Evolutionary conservation across 2,888 invertebrate genomes (phyloP).

Genomic region (Pogonocherus hispidulus): DNA sequence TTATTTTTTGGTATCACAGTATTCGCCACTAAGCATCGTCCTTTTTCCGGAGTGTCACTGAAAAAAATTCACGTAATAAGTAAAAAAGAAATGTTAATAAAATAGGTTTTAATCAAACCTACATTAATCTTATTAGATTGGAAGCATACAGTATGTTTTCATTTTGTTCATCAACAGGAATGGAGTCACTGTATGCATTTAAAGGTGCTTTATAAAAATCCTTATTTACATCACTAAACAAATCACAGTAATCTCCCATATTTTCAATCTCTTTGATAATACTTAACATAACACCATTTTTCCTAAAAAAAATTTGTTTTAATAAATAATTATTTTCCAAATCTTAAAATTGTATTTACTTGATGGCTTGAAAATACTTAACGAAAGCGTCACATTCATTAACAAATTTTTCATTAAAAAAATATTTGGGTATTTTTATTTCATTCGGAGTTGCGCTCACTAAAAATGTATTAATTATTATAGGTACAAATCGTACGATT

Average conservation of each 20-base stretch:
- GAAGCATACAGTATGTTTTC: slow-evolving; percentile 39
- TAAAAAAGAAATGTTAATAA: slow-evolving; percentile 9
- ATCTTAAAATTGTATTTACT: slow-evolving; percentile 22
- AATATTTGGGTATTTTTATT: background rate
- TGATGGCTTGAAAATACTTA: slow-evolving; percentile 35
- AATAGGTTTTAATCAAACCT: slow-evolving; percentile 24
- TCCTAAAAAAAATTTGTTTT: slow-evolving; percentile 26
- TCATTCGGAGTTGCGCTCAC: background rate
- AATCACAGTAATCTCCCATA: slow-evolving; percentile 43
- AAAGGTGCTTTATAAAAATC: slow-evolving; percentile 31
- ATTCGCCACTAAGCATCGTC: slow-evolving; percentile 44
- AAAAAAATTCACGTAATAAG: background rate
- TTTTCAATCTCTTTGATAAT: slow-evolving; percentile 36
- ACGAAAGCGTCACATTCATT: slow-evolving; percentile 35
- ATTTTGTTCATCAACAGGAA: slow-evolving; percentile 32
- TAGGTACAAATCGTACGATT: background rate
- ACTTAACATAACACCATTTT: slow-evolving; percentile 40
- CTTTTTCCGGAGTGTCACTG: slow-evolving; percentile 38
- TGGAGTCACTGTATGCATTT: slow-evolving; percentile 36
- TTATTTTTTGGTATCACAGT: slow-evolving; percentile 38
- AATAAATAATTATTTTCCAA: background rate
- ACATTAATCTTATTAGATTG: slow-evolving; percentile 38
- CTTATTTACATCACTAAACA: slow-evolving; percentile 34
- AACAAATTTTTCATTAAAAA: slow-evolving; percentile 32
- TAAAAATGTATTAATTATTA: background rate